Evolutionary conservation across 1,140 invertebrate genomes (phyloP).

Genomic region (Papilio helenus): DNA sequence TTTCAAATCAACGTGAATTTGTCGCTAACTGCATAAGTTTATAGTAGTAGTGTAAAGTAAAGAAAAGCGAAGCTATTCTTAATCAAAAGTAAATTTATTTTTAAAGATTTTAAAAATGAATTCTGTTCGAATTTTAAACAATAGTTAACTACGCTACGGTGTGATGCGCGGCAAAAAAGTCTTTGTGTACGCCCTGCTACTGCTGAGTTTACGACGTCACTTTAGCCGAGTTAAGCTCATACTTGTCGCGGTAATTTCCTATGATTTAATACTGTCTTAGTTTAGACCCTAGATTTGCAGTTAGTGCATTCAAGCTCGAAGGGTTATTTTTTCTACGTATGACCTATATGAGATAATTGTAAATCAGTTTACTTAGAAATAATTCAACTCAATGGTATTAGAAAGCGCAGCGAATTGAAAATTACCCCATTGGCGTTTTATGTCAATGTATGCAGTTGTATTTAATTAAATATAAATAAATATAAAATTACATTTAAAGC

Average conservation of each 20-base stretch:
- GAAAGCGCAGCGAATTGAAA: conserved; percentile 11
- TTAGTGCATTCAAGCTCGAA: neutral
- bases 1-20: too few species aligned
- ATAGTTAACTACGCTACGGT: neutral
- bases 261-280: conserved; percentile 38
- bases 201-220: conserved; percentile 34
- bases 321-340: conserved; percentile 3
- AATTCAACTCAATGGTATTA: neutral
- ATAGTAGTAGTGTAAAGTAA: too few species aligned
- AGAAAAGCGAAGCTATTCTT: too few species aligned
- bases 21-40: too few species aligned
- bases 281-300: conserved; percentile 20
- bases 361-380: neutral
- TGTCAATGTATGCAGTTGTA: neutral
- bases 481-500: too few species aligned
- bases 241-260: conserved; percentile 39
- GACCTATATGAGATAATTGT: neutral
- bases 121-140: too few species aligned
- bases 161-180: conserved; percentile 14
- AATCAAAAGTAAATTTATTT: too few species aligned
- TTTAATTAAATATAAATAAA: neutral
- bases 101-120: too few species aligned
- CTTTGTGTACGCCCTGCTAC: conserved; percentile 35
- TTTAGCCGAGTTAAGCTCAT: conserved; percentile 46
- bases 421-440: neutral